These are phyloP conservation scores for Scaeva pyrastri DNA, from an alignment of 2,888 invertebrate genomes.

Conservation along the genomic window DNA sequence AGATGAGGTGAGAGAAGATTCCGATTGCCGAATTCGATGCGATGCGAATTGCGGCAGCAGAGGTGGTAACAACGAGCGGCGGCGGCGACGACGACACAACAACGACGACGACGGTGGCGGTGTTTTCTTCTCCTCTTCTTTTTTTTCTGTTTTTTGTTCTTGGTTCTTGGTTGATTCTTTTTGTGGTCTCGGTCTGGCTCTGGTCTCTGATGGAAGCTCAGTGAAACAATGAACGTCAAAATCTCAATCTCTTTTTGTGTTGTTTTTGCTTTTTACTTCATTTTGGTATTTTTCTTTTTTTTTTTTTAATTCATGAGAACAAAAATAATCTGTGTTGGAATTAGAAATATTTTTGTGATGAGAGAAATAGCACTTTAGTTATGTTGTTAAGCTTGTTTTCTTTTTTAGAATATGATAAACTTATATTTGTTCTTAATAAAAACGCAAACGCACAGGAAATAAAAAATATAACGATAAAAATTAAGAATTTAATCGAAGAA, in stretches of 20 bases:
- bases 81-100: slow-evolving; percentile 1
- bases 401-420: slow-evolving; percentile 49
- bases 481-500: slow-evolving; percentile 74
- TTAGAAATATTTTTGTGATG: slow-evolving; percentile 35
- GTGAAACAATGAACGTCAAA: slow-evolving; percentile 73
- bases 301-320: slow-evolving; percentile 40
- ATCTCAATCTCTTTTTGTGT: slow-evolving; percentile 32
- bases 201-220: slow-evolving; percentile 25
- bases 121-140: slow-evolving; percentile 33
- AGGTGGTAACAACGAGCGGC: slow-evolving; percentile 11
- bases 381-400: slow-evolving; percentile 19
- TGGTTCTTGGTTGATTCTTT: slow-evolving; percentile 56
- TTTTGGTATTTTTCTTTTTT: slow-evolving; percentile 22
- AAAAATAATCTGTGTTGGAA: slow-evolving; percentile 52
- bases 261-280: slow-evolving; percentile 47
- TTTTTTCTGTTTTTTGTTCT: slow-evolving; percentile 27
- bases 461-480: slow-evolving; percentile 75
- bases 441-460: slow-evolving; percentile 70
- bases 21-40: background rate
- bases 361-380: slow-evolving; percentile 50
- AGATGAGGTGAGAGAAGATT: slow-evolving; percentile 54
- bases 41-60: slow-evolving; percentile 22
- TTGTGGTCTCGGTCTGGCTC: slow-evolving; percentile 61
- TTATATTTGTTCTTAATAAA: slow-evolving; percentile 54
- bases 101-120: slow-evolving; percentile 22